Conservation (phyloP, 2,797 vertebrate genomes). For the Serranus cabrilla region DNA sequence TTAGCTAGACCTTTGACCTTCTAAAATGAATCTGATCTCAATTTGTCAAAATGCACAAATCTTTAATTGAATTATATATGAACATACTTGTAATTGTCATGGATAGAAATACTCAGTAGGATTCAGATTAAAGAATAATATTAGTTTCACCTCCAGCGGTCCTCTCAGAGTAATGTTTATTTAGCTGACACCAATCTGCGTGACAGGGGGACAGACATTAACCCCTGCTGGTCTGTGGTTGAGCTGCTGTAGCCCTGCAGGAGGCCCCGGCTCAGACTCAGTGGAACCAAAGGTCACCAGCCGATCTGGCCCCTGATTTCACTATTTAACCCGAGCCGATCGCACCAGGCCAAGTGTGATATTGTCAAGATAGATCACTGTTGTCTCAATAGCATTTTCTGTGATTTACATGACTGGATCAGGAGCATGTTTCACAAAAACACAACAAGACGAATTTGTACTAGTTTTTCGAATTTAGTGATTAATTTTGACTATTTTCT, state of each 20-base stretch:
- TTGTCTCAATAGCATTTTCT: neutral
- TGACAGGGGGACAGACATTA: slow-evolving; percentile 37
- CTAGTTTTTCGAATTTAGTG: neutral
- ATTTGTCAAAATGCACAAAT: neutral
- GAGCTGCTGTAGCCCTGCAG: slow-evolving; percentile 39
- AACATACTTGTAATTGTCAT: neutral
- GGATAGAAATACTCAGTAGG: neutral
- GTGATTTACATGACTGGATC: neutral
- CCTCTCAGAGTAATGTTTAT: slow-evolving; percentile 39
- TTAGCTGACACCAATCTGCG: slow-evolving; percentile 41
- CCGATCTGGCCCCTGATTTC: slow-evolving; percentile 12
- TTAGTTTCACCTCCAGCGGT: neutral
- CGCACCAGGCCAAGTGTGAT: neutral
- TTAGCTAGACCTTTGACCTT: neutral
- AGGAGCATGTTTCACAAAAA: neutral
- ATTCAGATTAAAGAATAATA: slow-evolving; percentile 20
- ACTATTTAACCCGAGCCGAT: neutral
- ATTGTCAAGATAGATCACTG: neutral
- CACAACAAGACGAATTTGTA: neutral
- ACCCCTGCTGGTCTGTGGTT: slow-evolving; percentile 31
- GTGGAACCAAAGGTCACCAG: slow-evolving; percentile 52
- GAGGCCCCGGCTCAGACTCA: slow-evolving; percentile 49
- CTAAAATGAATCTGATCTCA: neutral
- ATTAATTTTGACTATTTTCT: neutral
- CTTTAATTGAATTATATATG: neutral